Evolutionary conservation across 2,888 invertebrate species (phyloP), one percentile per base, ranked within the genome.

Genomic region (Nephrotoma guestfalica): DNA sequence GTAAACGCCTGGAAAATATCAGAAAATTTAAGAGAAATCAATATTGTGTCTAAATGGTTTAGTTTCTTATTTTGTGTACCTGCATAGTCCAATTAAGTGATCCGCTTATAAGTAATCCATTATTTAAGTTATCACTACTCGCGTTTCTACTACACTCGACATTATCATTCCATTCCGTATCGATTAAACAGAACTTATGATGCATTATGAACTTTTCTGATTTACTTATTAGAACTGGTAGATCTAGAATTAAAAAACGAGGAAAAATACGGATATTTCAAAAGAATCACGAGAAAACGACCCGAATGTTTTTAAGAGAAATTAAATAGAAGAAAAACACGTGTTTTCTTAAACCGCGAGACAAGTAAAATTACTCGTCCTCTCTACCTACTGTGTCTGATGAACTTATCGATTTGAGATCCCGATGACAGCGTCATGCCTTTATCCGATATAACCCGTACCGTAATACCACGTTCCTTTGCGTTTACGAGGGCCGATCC

Each of bases 131-230:
- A 15, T 2, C 42, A 41, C 41, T 42, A 84, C 6, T 41, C 84
- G 42, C 42, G 15, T 84, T 84, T 41, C 41, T 84, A 84, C n/a
- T 41, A 84, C 42, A 15, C 15, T 84, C 84, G 15, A 84, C 42
- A 41, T 41, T 41, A 41, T 84, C 84, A 84, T n/a, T 84, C 84
- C 84, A 84, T 2, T 88, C 88, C 6, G 89, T 89, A 87, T 91
- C 91, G 6, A 91, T 87, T 47, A 91, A 88, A 87, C 90, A 89
- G 87, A 90, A 91, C 87, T 91, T 91, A 88, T 91, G 91, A 88
- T 91, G 91, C 91, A 91, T 91, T 87, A 91, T 88, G 42, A n/a
- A 84, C 41, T 84, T 84, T 84, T 41, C 41, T n/a, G 41, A 41
- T 84, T 86, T 87, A 6, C 90, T 90, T n/a, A 88, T 89, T 18